Conservation (phyloP, 2,797 vertebrate species). For the Sciurus vulgaris region DNA sequence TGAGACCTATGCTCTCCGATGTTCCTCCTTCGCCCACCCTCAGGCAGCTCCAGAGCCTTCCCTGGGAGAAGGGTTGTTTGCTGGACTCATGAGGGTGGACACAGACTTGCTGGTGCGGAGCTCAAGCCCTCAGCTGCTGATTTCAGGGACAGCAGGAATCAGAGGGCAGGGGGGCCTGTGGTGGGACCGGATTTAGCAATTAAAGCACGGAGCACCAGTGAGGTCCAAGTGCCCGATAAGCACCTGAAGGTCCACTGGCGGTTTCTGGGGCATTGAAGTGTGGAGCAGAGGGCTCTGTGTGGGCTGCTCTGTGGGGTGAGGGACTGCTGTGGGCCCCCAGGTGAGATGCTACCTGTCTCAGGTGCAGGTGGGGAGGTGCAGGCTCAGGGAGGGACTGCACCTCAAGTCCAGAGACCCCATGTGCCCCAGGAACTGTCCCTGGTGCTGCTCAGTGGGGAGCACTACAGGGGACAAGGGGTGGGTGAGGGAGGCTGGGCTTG, state of each 20-base stretch:
- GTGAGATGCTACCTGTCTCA: neutral
- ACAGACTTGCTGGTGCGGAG: rapidly evolving
- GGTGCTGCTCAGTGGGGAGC: too few relatives aligned
- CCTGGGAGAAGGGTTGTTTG: neutral
- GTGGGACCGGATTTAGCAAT: neutral
- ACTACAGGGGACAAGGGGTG: neutral
- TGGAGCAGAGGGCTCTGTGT: neutral
- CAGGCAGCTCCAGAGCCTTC: neutral
- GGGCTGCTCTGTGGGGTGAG: neutral
- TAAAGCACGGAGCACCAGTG: neutral
- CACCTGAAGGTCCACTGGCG: neutral
- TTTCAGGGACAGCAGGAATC: neutral
- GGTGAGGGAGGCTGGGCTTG: neutral
- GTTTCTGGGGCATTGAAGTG: rapidly evolving
- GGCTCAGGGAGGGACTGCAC: neutral
- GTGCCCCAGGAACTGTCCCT: neutral
- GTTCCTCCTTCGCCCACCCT: rapidly evolving
- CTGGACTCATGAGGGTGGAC: neutral
- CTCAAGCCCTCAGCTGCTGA: neutral
- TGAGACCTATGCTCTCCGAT: too few relatives aligned
- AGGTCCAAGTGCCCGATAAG: neutral
- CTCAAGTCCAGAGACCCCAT: neutral
- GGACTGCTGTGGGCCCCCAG: neutral
- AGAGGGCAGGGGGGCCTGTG: rapidly evolving
- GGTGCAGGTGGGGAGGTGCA: neutral